Base-by-base conservation (phyloP, 2,113 vertebrate genomes). In the Rousettus leschenaultii region DNA sequence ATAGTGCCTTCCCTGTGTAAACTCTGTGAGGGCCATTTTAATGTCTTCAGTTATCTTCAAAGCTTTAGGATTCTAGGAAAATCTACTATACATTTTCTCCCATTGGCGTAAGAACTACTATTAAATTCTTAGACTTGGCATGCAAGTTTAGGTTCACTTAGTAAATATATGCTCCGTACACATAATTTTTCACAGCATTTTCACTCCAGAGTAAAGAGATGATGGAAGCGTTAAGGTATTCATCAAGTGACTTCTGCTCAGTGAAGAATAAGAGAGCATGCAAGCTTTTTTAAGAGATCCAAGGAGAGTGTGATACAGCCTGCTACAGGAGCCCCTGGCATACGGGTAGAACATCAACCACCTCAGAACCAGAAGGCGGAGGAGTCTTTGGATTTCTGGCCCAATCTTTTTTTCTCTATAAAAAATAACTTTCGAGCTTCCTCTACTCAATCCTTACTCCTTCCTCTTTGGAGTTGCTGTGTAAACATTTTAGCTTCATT, bases 221-320 rank as follows among this genome's bases (percentile, higher is more conserved):
- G 8, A 66, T 45, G 22, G 33, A 57, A n/a, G 61, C 6, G n/a
- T 38, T 28, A 57, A 45, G 9, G 11, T 75, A 13, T 13, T 26
- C 12, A 53, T 35, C 57, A 78, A 61, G 75, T 28, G 78, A 2
- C 70, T 35, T n/a, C 30, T 14, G 2, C 18, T 93, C 40, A 3
- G 0, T 48, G 53, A 71, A 45, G 24, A 94, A 30, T 11, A 35
- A n/a, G 10, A 71, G 0, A 28, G 9, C 14, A 75, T 22, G 5
- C 6, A 35, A n/a, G 5, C 35, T 12, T 24, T 22, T 22, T 61
- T 38, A 28, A 84, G 33, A 79, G 21, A 45, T 7, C 18, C 26
- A 18, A 55, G n/a, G 43, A 83, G 5, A 0, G 0, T 0, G 2
- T 0, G 13, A 18, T 2, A 51, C 4, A 45, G 38, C 19, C 40